phyloP scores from a whole-genome alignment of 53 echinoderm and acorn worm species.

The Arbacia lixula region DNA sequence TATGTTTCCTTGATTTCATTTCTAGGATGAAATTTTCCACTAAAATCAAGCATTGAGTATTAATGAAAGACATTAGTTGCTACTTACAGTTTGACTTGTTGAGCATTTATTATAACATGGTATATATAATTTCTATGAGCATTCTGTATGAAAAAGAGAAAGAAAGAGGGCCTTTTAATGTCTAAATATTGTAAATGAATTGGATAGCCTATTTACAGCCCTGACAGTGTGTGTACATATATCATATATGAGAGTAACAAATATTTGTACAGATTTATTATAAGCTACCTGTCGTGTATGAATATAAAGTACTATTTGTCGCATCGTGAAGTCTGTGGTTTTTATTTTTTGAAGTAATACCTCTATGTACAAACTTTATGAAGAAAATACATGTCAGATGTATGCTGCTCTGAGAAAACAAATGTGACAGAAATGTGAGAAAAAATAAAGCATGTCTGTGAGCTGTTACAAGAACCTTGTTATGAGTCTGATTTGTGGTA shows the following conservation, averaged over 20 bases:
- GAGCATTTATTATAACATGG: too few species aligned
- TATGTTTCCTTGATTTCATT: too few species aligned
- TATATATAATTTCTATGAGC: too few species aligned
- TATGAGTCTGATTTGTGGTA: background rate
- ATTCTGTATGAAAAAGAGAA: too few species aligned
- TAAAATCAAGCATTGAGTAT: too few species aligned
- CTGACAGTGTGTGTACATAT: slow-evolving; percentile 25
- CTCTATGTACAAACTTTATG: slow-evolving; percentile 59
- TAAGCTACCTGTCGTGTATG: slow-evolving; percentile 36
- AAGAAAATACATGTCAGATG: slow-evolving; percentile 34
- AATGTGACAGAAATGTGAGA: slow-evolving; percentile 30
- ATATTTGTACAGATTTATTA: slow-evolving; percentile 45
- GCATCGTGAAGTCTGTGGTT: slow-evolving; percentile 36
- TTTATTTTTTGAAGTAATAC: slow-evolving; percentile 58
- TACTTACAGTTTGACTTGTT: too few species aligned
- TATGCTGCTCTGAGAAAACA: slow-evolving; percentile 36
- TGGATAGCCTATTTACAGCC: background rate
- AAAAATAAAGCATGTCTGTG: slow-evolving; percentile 55
- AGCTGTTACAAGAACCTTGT: slow-evolving; percentile 12
- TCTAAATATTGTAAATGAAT: slow-evolving; percentile 9
- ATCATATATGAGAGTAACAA: slow-evolving; percentile 23
- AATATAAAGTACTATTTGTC: slow-evolving; percentile 55
- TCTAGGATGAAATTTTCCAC: too few species aligned
- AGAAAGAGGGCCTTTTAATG: slow-evolving; percentile 26
- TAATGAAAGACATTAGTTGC: too few species aligned